Base-by-base conservation (phyloP, 1,140 invertebrate species). In the Drosophila pandora region DNA sequence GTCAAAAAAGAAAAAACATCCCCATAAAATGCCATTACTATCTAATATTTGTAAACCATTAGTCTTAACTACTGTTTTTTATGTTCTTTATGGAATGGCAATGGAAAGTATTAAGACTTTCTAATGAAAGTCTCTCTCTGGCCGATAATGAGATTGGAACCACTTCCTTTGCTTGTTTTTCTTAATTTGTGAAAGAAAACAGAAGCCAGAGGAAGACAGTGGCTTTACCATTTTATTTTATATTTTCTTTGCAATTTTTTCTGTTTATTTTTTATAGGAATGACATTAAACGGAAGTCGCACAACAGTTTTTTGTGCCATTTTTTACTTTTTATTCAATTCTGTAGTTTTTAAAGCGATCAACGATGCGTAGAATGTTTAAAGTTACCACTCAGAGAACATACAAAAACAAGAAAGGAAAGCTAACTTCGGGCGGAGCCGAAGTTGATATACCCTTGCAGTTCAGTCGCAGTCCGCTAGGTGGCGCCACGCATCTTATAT, bases 181-280 rank as follows among this genome's bases (percentile, higher is more conserved):
- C 52, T 65, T 64, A 77, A 87, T 85, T 84, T 84, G 76, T 84
- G 80, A 84, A 76, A 62, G 59, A 45, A 75, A 68, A 7, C 32
- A 10, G 47, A 39, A 13, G 52, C 9, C 22, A 55, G 0, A 37
- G 45, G 34, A 49, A 43, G 60, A 64, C 63, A 74, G 54, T 54
- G 43, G 78, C 57, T 32, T 60, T 47, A 63, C 71, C 53, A 59
- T 68, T 68, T 48, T 17, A 17, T 17, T 49, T 32, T 62, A 2
- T 12, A 2, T 34, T 23, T 9, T 23, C 5, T 25, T 23, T 21
- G 12, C 13, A 28, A 59, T 67, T 30, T 61, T 48, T 59, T 62
- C 45, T 45, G 25, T 43, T 62, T 43, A 45, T 58, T 70, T 2
- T 65, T 63, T 28, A 28, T 28, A 28, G 5, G 25, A 28, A 6